Base-by-base conservation (phyloP, 2,888 invertebrate species). In the Drosophila prostipennis region DNA sequence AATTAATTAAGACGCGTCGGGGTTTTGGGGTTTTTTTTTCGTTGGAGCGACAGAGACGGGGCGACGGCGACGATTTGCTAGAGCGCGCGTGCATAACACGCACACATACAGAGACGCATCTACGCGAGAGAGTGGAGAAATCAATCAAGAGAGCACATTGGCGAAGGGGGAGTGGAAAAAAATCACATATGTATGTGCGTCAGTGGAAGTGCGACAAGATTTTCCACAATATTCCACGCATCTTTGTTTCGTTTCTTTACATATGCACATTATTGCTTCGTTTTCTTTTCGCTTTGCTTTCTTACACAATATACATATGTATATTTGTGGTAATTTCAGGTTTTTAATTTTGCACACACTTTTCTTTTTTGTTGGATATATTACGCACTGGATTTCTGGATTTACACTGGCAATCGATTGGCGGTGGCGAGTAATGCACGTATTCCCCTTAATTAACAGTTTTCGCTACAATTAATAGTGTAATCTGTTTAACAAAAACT, bases 401-500 rank as follows among this genome's bases (percentile, higher is more conserved):
- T 70, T 74, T 57, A 73, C 85, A 87, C 74, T 85, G 57, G 57
- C 57, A 75, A 77, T 85, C 77, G 83, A 83, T 73, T 85, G 67
- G 74, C 65, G 76, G 71, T 56, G 76, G 71, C 76, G 79, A 69
- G 53, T 87, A 85, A 85, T 88, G 88, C 84, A 85, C 89, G 74
- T 86, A 69, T 73, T 83, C 61, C 88, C 86, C 69, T 79, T 72
- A 77, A 84, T 76, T 77, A 83, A 78, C 77, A 56, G 54, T 70
- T 68, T 78, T 84, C 75, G 78, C 69, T 82, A 81, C 77, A 82
- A 78, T 81, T 90, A 83, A 86, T 74, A 85, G 79, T 79, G 81
- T 86, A 86, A 87, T 80, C 76, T 80, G 63, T 78, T 83, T 64
- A 87, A 80, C 77, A 83, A 86, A 83, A 86, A 90, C 85, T 90